Evolutionary conservation across 2,888 invertebrate species (phyloP), one percentile per base, ranked within the genome.

Genomic region (Platerodrilus igneus): DNA sequence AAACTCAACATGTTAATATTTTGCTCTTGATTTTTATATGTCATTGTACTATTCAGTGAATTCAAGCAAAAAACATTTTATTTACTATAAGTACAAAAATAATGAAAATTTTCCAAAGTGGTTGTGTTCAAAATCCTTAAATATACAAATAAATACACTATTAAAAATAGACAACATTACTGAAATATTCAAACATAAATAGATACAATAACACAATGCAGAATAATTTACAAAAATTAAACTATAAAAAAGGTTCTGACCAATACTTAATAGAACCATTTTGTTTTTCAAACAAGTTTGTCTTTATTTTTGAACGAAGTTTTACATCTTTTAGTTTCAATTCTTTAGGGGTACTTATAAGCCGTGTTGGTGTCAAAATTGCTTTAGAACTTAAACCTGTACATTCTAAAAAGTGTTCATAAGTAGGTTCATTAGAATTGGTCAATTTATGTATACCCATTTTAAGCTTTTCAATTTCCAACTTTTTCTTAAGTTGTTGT

Each of bases 371-470:
- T 6, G 81, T 80, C 53, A 81, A 72, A 56, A 86, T 81, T 26
- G 85, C 83, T 67, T 86, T 86, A 48, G 84, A 83, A 67, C 85
- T 86, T 44, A 86, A 74, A 36, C 86, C 86, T 34, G 86, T 86
- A 11, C 82, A 79, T 64, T 86, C 86, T 32, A 86, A 68, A 61
- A 86, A 86, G 62, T 82, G 79, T 65, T 86, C 86, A 56, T 86
- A 86, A 11, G 75, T 62, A 60, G 75, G 55, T 37, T 51, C 52
- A 37, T 58, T 59, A 23, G 56, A 57, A 55, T 71, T 72, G 32
- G 67, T 62, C 20, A 41, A n/a, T n/a, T n/a, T n/a, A n/a, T n/a
- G n/a, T n/a, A n/a, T n/a, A n/a, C n/a, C n/a, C n/a, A n/a, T n/a
- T n/a, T n/a, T n/a, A n/a, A n/a, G n/a, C n/a, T 74, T 75, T 23